Percentiles rank a stretch among this genome's conserved stretches.
These are phyloP conservation scores for Zelostemma sp. DNA, from an alignment of 1,140 invertebrate species.

Conservation along the genomic window DNA sequence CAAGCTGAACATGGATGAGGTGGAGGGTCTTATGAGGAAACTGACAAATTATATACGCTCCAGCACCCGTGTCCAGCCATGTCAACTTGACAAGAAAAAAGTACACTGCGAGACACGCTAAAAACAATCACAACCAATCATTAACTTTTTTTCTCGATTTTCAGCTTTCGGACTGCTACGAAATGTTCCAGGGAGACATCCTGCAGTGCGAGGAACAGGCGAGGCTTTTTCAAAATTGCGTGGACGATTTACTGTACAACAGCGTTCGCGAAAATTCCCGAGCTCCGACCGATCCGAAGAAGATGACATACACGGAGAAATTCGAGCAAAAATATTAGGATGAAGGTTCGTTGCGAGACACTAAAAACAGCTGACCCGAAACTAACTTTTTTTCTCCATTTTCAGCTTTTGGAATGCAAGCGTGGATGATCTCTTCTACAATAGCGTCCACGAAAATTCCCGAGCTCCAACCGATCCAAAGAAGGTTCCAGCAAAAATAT, in stretches of 20 bases:
- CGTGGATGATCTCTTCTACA: neutral
- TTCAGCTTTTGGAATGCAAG: neutral
- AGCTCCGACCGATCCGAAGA: neutral
- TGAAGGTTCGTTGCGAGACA: no score
- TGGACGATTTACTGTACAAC: constrained; percentile 1
- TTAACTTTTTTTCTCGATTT: neutral
- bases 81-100: neutral
- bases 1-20: constrained; percentile 23
- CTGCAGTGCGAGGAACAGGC: constrained; percentile 2
- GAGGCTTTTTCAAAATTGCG: neutral
- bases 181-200: constrained; percentile 1
- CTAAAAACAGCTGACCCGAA: no score
- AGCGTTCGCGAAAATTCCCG: neutral
- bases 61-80: neutral
- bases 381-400: neutral
- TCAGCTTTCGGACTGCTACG: constrained; percentile 7
- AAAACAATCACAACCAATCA: neutral
- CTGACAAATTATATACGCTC: constrained; percentile 11
- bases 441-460: neutral
- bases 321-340: neutral
- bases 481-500: neutral
- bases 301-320: neutral
- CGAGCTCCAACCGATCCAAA: neutral
- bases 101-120: neutral
- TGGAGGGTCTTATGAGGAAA: constrained; percentile 11